Evolutionary conservation across 2,888 invertebrate species (phyloP).

Genomic region (Diogma glabrata): DNA sequence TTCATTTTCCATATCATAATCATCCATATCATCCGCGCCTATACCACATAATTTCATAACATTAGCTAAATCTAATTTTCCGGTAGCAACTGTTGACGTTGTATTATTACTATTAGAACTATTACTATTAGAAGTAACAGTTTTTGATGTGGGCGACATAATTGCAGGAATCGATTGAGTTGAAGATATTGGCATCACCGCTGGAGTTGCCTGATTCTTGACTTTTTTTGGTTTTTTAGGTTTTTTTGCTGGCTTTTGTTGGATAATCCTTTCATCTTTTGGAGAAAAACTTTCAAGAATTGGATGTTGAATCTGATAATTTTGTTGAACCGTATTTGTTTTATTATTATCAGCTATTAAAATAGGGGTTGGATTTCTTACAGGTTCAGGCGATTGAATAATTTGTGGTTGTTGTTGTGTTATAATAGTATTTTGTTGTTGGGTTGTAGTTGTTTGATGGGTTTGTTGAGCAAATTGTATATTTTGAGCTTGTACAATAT

Average conservation of each 20-base stretch:
- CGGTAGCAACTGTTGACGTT: constrained; percentile 22
- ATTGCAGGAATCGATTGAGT: constrained; percentile 15
- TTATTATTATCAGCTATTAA: not conserved
- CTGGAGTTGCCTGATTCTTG: constrained; percentile 19
- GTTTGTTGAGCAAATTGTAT: constrained; percentile 23
- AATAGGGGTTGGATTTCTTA: constrained; percentile 6
- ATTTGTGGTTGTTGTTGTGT: constrained; percentile 11
- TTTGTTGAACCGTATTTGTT: constrained; percentile 10
- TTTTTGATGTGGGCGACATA: not conserved
- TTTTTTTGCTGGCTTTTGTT: constrained; percentile 5
- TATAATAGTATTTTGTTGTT: too few species aligned
- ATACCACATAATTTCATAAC: constrained; percentile 61
- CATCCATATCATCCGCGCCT: constrained; percentile 57
- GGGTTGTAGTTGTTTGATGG: constrained; percentile 13
- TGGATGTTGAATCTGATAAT: constrained; percentile 11
- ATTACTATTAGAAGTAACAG: not conserved
- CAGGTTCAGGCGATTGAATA: constrained; percentile 12
- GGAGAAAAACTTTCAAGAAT: not conserved
- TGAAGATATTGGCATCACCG: constrained; percentile 6
- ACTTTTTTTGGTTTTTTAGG: constrained; percentile 14
- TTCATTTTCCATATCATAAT: constrained; percentile 28
- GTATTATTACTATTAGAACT: constrained; percentile 8
- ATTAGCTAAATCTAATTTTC: constrained; percentile 54
- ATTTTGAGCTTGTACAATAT: constrained; percentile 22
- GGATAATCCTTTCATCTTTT: constrained; percentile 12